A percentile compares a stretch with the other conserved stretches of the same genome.
Evolutionary conservation across 2,797 vertebrate genomes (phyloP).

Genomic region (Aplochiton taeniatus): DNA sequence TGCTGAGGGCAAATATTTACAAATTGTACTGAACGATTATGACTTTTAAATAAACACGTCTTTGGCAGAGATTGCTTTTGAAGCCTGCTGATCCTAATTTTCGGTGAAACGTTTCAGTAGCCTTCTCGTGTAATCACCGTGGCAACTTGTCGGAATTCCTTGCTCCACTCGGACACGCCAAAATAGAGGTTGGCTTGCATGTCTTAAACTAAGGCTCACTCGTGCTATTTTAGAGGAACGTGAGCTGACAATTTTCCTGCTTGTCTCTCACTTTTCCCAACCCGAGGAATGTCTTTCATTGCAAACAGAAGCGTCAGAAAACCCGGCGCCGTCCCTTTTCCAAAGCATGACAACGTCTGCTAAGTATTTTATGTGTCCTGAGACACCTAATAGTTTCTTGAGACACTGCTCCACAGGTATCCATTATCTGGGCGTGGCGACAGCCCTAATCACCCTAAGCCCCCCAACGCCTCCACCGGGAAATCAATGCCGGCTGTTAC

Average conservation of each 20-base stretch:
- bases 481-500: slow-evolving; percentile 13
- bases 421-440: slow-evolving; percentile 13
- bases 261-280: slow-evolving; percentile 21
- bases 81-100: slow-evolving; percentile 26
- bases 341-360: slow-evolving; percentile 5
- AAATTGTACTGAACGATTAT: slow-evolving; percentile 46
- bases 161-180: slow-evolving; percentile 13
- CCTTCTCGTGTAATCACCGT: background rate
- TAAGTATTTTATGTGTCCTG: slow-evolving; percentile 13
- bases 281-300: slow-evolving; percentile 13
- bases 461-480: background rate
- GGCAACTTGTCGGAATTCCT: slow-evolving; percentile 2
- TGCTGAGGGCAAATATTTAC: slow-evolving; percentile 54
- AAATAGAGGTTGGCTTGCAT: slow-evolving; percentile 4
- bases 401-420: slow-evolving; percentile 14
- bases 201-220: slow-evolving; percentile 27
- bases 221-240: slow-evolving; percentile 18
- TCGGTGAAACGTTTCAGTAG: slow-evolving; percentile 10
- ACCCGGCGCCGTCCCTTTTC: slow-evolving; percentile 15
- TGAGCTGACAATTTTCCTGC: slow-evolving; percentile 23
- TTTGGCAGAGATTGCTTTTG: slow-evolving; percentile 35
- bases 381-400: slow-evolving; percentile 16
- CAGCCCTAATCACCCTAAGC: slow-evolving; percentile 2
- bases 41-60: slow-evolving; percentile 48
- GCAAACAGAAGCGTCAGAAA: slow-evolving; percentile 11